Base-by-base conservation (phyloP, 2,113 vertebrate genomes). In the Chionodraco myersi region DNA sequence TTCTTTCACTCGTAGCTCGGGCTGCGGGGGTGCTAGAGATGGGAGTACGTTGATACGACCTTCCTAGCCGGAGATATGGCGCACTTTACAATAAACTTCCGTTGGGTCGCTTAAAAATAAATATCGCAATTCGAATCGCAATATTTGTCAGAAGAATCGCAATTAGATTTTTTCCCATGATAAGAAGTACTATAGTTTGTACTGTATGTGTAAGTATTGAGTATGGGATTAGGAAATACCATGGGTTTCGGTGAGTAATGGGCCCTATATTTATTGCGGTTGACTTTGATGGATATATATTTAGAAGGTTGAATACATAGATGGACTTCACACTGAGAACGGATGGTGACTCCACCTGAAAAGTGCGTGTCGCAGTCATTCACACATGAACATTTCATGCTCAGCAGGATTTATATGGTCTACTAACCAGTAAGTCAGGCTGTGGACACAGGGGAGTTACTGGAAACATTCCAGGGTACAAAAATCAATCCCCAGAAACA, bases 321-420 rank as follows among this genome's bases (percentile, higher is more conserved):
- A 52, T 58, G 36, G 18, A 60, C 52, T 36, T n/a, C 16, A 56
- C 54, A 62, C 9, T 70, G 36, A 53, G 7, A 57, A 75, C 67
- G 34, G 15, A 26, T 44, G 45, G 65, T 66, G 41, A 79, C 23
- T 63, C 62, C 71, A 11, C 10, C 47, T 23, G 45, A 52, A 15
- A 62, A 5, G 0, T 41, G 36, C 0, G 36, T 41, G 6, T 41
- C 36, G 1, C 36, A 41, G 5, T 6, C 36, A 41, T 41, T 41
- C 36, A 77, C 60, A 61, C 54, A 69, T 77, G 69, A 73, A 77
- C 56, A 62, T 86, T 70, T 82, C 61, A 74, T 74, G 80, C 60
- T 71, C 30, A 81, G 65, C 64, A 57, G 79, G 64, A 74, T 83
- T 85, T 69, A 63, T 54, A 59, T 44, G 2, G 64, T 23, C 72